Percentiles rank a stretch among this genome's conserved stretches.
Conservation (phyloP, 1,140 invertebrate species). For the Musca vetustissima region DNA sequence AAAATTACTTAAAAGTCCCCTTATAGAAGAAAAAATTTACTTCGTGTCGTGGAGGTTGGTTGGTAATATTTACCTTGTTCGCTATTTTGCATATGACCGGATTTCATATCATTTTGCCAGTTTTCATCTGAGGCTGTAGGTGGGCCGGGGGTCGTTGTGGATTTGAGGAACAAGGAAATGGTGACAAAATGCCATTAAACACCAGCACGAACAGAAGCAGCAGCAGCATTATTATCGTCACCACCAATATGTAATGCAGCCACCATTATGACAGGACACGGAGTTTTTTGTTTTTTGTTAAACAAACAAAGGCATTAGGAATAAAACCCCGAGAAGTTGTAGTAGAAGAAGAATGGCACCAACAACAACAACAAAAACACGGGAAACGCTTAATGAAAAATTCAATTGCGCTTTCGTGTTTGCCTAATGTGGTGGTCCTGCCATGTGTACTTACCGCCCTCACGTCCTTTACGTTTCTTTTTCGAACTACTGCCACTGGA, state of each 20-base stretch:
- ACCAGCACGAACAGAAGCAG: too few relatives aligned
- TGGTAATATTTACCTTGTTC: constrained; percentile 43
- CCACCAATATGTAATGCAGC: too few relatives aligned
- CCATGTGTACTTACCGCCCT: constrained; percentile 51
- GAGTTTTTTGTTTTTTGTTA: too few relatives aligned
- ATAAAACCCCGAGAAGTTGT: background rate
- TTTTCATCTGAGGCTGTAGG: constrained; percentile 46
- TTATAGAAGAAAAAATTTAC: too few relatives aligned
- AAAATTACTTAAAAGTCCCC: background rate
- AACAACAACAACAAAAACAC: constrained; percentile 8
- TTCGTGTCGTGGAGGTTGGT: too few relatives aligned
- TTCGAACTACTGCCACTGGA: constrained; percentile 56
- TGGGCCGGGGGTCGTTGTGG: background rate
- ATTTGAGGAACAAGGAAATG: constrained; percentile 13
- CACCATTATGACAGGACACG: too few relatives aligned
- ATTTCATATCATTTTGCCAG: constrained; percentile 55
- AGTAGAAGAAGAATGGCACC: background rate
- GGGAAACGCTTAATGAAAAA: constrained; percentile 9
- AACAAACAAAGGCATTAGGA: too few relatives aligned
- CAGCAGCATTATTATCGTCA: too few relatives aligned
- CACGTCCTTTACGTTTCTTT: constrained; percentile 62
- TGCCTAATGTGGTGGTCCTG: constrained; percentile 1
- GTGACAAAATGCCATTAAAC: background rate
- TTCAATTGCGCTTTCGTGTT: constrained; percentile 20
- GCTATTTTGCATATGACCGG: constrained; percentile 43